Percentiles rank a stretch among this genome's conserved stretches.
Evolutionary conservation across 1,140 invertebrate genomes (phyloP).

Genomic region (Drosophila parvula): DNA sequence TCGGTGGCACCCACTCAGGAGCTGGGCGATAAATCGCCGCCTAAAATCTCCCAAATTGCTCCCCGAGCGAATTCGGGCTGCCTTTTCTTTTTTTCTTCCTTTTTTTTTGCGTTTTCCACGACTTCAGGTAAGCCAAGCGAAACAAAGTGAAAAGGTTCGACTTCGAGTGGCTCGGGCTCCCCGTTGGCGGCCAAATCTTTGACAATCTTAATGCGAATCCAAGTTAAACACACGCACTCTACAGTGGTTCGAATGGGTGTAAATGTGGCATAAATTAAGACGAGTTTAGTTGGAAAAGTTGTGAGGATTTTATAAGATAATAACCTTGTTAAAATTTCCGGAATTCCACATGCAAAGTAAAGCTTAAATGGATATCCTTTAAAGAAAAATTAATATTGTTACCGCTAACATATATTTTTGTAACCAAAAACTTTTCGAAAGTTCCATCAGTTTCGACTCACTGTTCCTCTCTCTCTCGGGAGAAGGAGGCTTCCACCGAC

Average conservation of each 20-base stretch:
- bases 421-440: too few species aligned
- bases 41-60: conserved; percentile 76
- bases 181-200: conserved; percentile 65
- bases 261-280: not conserved
- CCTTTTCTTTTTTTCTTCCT: not conserved
- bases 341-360: not conserved
- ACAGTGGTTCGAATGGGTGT: not conserved
- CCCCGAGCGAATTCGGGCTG: conserved; percentile 64
- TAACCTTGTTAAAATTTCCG: not conserved
- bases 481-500: conserved; percentile 13
- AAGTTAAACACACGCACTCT: conserved; percentile 50
- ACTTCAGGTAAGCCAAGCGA: conserved; percentile 37
- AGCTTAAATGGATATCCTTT: not conserved
- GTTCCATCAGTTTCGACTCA: not conserved
- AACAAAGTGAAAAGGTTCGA: conserved; percentile 45
- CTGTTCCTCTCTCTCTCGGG: not conserved
- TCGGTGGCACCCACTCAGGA: conserved; percentile 68
- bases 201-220: conserved; percentile 75
- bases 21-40: conserved; percentile 66
- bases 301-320: not conserved
- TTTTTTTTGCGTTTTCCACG: conserved; percentile 8
- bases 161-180: conserved; percentile 49
- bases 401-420: not conserved
- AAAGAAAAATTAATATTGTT: not conserved
- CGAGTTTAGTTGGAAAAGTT: not conserved